Evolutionary conservation across 2,888 invertebrate species (phyloP).

Genomic region (Sarcophaga subvicina): DNA sequence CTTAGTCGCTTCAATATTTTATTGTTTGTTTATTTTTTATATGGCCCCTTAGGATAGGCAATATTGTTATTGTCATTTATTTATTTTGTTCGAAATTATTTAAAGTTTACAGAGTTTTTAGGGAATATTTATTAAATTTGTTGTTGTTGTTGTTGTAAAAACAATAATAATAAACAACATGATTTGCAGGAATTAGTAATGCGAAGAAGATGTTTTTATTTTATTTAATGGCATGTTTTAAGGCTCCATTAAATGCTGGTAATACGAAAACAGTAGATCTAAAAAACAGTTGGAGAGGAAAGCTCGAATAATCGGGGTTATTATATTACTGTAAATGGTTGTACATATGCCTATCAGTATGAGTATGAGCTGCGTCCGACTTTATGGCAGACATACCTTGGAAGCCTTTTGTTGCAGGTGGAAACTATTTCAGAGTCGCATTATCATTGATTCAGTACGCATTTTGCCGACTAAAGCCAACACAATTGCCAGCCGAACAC

Average conservation of each 20-base stretch:
- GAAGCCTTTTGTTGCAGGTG: no score
- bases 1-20: neutral
- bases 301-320: no score
- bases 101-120: neutral
- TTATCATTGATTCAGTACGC: no score
- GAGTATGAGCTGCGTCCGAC: no score
- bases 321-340: no score
- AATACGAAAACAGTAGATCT: neutral
- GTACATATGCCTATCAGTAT: no score
- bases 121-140: neutral
- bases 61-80: constrained; percentile 1
- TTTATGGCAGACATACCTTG: no score
- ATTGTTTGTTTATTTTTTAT: neutral
- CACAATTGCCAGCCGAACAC: no score
- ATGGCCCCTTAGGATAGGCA: neutral
- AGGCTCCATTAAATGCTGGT: neutral
- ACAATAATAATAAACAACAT: neutral
- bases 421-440: no score
- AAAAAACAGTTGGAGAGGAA: no score
- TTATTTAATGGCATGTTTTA: neutral
- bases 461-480: no score
- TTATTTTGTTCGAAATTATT: neutral
- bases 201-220: no score
- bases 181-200: neutral
- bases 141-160: neutral